Evolutionary conservation across 1,140 invertebrate genomes (phyloP).

Genomic region (Drosophila nasuta): DNA sequence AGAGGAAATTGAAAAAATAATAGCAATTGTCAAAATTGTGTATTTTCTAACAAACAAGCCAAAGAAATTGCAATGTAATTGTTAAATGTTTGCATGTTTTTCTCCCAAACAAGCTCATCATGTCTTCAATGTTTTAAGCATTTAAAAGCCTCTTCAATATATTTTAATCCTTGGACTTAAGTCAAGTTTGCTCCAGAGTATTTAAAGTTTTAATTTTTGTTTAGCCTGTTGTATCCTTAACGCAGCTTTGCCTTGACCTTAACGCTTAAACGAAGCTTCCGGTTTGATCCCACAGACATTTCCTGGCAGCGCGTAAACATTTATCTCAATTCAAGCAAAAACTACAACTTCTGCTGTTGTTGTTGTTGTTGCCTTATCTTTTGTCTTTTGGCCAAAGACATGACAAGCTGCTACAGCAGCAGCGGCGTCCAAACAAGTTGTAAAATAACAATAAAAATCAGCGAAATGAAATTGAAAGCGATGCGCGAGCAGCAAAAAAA

Average conservation of each 20-base stretch:
- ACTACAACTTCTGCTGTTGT: slow-evolving; percentile 19
- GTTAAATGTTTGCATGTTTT: background rate
- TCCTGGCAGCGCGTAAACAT: slow-evolving; percentile 41
- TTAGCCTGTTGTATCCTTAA: background rate
- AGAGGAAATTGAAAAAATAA: background rate
- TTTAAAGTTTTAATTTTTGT: slow-evolving; percentile 1
- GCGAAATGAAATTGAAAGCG: slow-evolving; percentile 78
- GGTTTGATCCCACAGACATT: slow-evolving; percentile 20
- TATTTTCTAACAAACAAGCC: background rate
- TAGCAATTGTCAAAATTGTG: background rate
- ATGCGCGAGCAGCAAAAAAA: background rate
- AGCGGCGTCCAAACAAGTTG: slow-evolving; percentile 69
- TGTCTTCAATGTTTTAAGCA: background rate
- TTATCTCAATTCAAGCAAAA: slow-evolving; percentile 53
- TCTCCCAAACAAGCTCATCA: background rate
- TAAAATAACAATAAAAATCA: slow-evolving; percentile 79
- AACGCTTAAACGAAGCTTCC: slow-evolving; percentile 9
- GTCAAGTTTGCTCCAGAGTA: background rate
- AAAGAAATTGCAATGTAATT: background rate
- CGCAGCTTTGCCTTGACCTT: slow-evolving; percentile 30
- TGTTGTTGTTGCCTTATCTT: background rate
- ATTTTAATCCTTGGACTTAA: background rate
- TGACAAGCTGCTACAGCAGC: slow-evolving; percentile 32
- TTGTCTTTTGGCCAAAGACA: slow-evolving; percentile 30
- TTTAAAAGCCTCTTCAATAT: too few relatives aligned